Conservation (phyloP, 2,113 vertebrate species). For the Chionomys nivalis region DNA sequence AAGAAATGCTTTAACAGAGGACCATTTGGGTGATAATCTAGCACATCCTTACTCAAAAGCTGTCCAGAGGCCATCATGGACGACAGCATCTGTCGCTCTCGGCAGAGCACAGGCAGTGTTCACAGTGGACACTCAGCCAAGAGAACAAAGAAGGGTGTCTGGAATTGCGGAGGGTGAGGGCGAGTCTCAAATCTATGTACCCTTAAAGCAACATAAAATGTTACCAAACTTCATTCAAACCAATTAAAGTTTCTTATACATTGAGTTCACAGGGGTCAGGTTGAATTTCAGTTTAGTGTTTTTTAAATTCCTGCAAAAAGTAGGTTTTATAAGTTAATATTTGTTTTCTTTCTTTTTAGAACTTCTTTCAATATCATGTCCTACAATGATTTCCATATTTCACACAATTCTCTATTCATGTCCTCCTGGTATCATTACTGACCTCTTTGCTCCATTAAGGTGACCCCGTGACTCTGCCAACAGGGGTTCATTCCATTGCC, state of each 20-base stretch:
- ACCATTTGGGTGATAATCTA: neutral
- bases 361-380: neutral
- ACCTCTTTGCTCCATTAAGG: neutral
- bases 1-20: slow-evolving; percentile 35
- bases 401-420: neutral
- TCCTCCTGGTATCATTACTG: neutral
- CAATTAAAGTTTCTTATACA: neutral
- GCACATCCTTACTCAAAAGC: neutral
- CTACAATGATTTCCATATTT: neutral
- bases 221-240: slow-evolving; percentile 4
- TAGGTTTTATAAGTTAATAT: neutral
- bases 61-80: neutral
- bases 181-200: neutral
- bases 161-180: neutral
- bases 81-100: neutral
- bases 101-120: neutral
- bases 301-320: neutral
- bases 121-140: neutral
- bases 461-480: neutral
- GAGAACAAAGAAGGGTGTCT: neutral
- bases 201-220: neutral
- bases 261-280: neutral
- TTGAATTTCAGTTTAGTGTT: neutral
- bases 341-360: neutral
- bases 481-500: neutral